These are phyloP conservation scores for Ceuthmochares aereus DNA, from an alignment of 2,113 vertebrate species.

Conservation along the genomic window DNA sequence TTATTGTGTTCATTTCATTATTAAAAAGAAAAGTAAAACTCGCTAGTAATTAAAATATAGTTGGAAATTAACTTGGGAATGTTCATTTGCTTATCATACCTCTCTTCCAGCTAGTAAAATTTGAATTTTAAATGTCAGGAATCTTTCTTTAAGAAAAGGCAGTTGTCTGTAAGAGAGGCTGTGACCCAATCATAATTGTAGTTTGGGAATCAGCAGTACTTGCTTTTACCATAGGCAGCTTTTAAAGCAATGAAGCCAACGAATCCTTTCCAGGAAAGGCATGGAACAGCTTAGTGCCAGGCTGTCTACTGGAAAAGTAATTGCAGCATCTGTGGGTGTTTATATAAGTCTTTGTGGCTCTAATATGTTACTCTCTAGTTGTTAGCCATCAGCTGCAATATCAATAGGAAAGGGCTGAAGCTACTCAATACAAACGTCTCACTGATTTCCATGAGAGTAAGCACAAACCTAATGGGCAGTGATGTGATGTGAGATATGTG, in stretches of 20 bases:
- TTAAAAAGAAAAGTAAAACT: background rate
- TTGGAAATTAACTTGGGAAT: background rate
- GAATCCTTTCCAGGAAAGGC: background rate
- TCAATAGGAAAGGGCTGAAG: background rate
- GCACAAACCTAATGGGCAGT: accelerated
- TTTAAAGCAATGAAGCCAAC: background rate
- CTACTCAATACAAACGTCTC: background rate
- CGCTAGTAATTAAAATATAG: background rate
- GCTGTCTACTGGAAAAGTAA: background rate
- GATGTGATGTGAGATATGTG: background rate
- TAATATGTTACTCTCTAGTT: background rate
- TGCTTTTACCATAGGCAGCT: background rate
- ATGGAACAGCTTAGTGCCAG: background rate
- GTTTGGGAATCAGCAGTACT: background rate
- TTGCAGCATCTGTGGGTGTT: background rate
- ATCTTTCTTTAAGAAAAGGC: background rate
- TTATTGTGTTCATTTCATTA: background rate
- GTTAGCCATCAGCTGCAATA: background rate
- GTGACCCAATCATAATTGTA: accelerated
- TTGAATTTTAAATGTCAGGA: background rate
- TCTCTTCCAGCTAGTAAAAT: background rate
- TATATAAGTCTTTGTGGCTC: background rate
- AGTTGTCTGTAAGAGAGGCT: background rate
- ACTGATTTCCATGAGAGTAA: background rate
- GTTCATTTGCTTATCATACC: background rate